Conservation (phyloP, 1,140 invertebrate genomes). For the Drosophila rufa region DNA sequence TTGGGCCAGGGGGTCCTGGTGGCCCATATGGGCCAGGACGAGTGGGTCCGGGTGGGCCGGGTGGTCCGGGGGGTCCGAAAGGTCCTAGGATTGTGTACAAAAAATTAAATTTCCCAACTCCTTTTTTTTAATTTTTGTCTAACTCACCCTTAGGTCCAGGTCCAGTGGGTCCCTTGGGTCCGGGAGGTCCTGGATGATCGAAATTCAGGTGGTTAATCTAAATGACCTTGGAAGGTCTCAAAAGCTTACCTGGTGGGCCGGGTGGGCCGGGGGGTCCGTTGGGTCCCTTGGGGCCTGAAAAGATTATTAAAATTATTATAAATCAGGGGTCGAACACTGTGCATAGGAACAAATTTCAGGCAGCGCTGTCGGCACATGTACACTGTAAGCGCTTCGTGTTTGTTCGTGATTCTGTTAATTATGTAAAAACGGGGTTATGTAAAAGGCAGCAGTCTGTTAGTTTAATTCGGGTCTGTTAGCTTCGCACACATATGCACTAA, state of each 20-base stretch:
- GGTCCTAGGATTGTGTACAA: constrained; percentile 8
- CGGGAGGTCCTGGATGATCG: constrained; percentile 65
- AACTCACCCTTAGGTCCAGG: constrained; percentile 58
- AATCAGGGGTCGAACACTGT: background rate
- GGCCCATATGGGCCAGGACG: constrained; percentile 59
- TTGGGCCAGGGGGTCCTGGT: constrained; percentile 55
- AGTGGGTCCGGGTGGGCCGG: constrained; percentile 59
- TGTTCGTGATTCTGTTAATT: too few relatives aligned
- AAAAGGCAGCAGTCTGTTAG: too few relatives aligned
- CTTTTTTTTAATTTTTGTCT: too few relatives aligned
- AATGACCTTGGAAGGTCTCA: background rate
- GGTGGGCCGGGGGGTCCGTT: constrained; percentile 78
- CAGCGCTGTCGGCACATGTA: too few relatives aligned
- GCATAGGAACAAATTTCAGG: too few relatives aligned
- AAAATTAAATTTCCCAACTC: background rate
- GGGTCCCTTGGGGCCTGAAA: constrained; percentile 56
- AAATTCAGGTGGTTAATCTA: background rate
- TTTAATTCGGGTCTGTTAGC: too few relatives aligned
- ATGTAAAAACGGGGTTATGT: too few relatives aligned
- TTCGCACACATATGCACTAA: too few relatives aligned
- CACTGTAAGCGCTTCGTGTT: too few relatives aligned
- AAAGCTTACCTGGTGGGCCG: constrained; percentile 69
- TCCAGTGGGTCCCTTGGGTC: constrained; percentile 58
- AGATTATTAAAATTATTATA: background rate
- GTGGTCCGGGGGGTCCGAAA: constrained; percentile 70